A percentile compares a stretch with the other conserved stretches of the same genome.
These are phyloP conservation scores for Ceratina calcarata DNA, from an alignment of 1,140 invertebrate species.

Conservation along the genomic window DNA sequence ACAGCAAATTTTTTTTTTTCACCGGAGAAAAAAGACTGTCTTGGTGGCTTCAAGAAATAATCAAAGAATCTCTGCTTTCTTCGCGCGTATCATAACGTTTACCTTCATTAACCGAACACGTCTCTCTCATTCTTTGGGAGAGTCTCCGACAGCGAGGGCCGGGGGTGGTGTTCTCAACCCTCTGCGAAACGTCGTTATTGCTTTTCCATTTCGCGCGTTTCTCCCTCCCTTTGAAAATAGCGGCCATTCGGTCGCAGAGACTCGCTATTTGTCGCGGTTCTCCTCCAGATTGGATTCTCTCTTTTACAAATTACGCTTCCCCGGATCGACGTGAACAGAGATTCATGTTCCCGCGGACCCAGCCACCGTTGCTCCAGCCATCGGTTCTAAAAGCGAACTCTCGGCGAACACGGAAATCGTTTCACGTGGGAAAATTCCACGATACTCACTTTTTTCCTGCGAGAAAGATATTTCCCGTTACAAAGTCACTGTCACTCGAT, in stretches of 20 bases:
- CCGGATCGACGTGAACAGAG: slow-evolving; percentile 17
- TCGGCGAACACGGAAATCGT: slow-evolving; percentile 3
- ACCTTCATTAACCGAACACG: slow-evolving; percentile 9
- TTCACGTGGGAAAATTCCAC: not conserved
- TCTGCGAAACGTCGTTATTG: slow-evolving; percentile 18
- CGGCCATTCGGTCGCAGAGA: slow-evolving; percentile 15
- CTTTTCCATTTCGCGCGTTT: slow-evolving; percentile 23
- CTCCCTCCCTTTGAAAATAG: slow-evolving; percentile 13
- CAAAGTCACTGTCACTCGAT: not conserved
- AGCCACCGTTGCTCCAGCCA: not conserved
- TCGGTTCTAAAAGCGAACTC: not conserved
- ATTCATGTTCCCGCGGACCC: not conserved
- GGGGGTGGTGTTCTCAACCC: too few species aligned
- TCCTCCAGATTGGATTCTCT: slow-evolving; percentile 34
- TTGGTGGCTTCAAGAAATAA: too few species aligned
- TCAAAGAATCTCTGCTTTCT: not conserved
- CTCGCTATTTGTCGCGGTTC: slow-evolving; percentile 38
- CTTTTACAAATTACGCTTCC: slow-evolving; percentile 37
- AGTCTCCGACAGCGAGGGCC: slow-evolving; percentile 1
- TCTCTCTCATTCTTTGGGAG: not conserved
- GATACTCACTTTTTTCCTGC: not conserved
- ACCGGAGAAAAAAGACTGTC: too few species aligned
- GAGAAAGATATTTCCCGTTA: not conserved
- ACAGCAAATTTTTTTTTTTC: too few species aligned
- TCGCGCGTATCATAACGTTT: slow-evolving; percentile 29